Evolutionary conservation across 2,113 vertebrate species (phyloP).

Genomic region (Lophius piscatorius): DNA sequence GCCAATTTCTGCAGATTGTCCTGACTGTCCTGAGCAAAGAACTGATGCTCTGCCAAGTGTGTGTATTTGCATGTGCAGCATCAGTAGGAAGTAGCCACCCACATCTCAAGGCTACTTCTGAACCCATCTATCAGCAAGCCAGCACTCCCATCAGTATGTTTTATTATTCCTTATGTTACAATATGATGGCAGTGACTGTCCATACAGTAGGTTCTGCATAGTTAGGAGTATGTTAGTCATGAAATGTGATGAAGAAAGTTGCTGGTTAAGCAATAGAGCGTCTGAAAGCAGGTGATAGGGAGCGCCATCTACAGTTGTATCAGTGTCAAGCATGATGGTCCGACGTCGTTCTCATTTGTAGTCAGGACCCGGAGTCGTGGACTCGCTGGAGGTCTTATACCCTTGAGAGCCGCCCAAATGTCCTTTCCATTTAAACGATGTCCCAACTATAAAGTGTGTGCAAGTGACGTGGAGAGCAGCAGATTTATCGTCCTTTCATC

Average conservation of each 20-base stretch:
- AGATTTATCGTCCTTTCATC: slow-evolving; percentile 58
- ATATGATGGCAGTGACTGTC: too few species aligned
- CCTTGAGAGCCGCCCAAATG: slow-evolving; percentile 30
- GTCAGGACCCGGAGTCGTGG: slow-evolving; percentile 11
- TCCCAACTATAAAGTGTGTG: slow-evolving; percentile 36
- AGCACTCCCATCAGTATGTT: slow-evolving; percentile 48
- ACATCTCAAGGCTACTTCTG: slow-evolving; percentile 51
- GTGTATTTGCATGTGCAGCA: slow-evolving; percentile 55
- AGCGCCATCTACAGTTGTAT: too few species aligned
- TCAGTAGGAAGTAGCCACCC: slow-evolving; percentile 59
- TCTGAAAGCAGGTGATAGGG: too few species aligned
- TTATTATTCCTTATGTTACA: too few species aligned
- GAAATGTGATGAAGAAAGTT: too few species aligned
- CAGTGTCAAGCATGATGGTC: not conserved
- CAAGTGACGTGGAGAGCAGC: slow-evolving; percentile 24
- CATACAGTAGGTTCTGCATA: too few species aligned
- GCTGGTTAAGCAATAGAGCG: too few species aligned
- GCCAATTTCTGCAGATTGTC: slow-evolving; percentile 12
- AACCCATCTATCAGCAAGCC: slow-evolving; percentile 55
- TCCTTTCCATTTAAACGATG: slow-evolving; percentile 38
- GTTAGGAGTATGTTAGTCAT: too few species aligned
- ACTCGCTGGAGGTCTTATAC: slow-evolving; percentile 3
- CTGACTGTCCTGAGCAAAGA: slow-evolving; percentile 35
- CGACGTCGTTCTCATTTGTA: slow-evolving; percentile 17
- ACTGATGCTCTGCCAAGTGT: slow-evolving; percentile 34